Evolutionary conservation across 2,888 invertebrate genomes (phyloP), one percentile per base, ranked within the genome.

Genomic region (Mycalesis mineus): DNA sequence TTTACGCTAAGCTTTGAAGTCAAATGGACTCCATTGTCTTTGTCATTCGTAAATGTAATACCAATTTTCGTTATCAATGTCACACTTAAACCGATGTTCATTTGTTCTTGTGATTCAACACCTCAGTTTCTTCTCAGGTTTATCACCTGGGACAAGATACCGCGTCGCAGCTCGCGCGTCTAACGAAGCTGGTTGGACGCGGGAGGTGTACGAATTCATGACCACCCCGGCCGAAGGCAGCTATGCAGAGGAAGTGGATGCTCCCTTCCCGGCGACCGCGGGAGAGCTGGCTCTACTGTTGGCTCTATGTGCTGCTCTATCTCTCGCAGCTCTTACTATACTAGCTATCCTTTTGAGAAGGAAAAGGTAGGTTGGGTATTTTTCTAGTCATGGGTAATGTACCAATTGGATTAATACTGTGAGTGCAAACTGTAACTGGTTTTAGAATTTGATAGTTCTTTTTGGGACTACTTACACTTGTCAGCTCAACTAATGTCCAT

Each of bases 171-270:
- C 92, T 41, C 89, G 91, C 0, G 92, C 91, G 28, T 90, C 90
- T 7, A 92, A 92, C 71, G 92, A 92, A 71, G 92, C 92, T 6
- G 92, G 92, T 0, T 91, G 90, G 83, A 91, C 91, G 48, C 86
- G 91, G 0, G 92, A 91, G 63, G 90, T 91, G 52, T 92, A 91
- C 68, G 92, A 92, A 71, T 92, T 92, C 69, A 90, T 91, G 44
- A 92, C 92, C 31, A 80, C 86, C 28, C 89, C 87, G 15, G 72
- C 91, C 0, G 91, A 91, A 65, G 92, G 92, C 11, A 84, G 84
- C 17, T 77, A 81, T n/a, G 85, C 88, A 0, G 84, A 85, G 55
- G 86, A 86, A 65, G 88, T 86, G 1, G 88, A 88, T 51, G 89
- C 84, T 1, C 90, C 85, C 0, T 90, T 86, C 66, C 90, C 85